Percentiles rank a stretch among this genome's conserved stretches.
Evolutionary conservation across 2,113 vertebrate genomes (phyloP).

Genomic region (Pteropus alecto): DNA sequence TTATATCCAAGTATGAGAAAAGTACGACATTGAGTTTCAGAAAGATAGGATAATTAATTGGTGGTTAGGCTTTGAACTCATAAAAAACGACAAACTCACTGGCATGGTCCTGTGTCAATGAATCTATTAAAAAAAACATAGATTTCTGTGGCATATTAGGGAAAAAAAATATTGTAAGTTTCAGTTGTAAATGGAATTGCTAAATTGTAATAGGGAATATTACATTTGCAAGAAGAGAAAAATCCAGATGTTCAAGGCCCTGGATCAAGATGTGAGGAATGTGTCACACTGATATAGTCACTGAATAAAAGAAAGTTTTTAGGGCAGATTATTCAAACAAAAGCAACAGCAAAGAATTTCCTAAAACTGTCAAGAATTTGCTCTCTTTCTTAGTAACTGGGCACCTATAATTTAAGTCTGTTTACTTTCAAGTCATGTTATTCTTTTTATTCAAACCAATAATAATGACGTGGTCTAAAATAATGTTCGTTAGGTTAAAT

Average conservation of each 20-base stretch:
- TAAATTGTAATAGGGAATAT: not conserved
- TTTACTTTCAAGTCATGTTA: not conserved
- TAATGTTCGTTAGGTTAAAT: not conserved
- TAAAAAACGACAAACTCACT: not conserved
- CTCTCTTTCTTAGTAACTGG: not conserved
- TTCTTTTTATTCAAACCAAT: not conserved
- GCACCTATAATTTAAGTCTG: not conserved
- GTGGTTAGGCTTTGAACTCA: not conserved
- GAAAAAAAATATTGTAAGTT: not conserved
- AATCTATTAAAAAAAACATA: not conserved
- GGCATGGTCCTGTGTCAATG: not conserved
- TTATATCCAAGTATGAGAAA: not conserved
- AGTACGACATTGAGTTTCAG: not conserved
- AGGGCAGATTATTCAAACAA: not conserved
- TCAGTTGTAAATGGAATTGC: not conserved
- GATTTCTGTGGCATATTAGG: not conserved
- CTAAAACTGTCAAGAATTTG: not conserved
- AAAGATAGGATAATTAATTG: not conserved
- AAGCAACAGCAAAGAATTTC: not conserved
- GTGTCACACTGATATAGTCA: not conserved
- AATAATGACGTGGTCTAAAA: not conserved
- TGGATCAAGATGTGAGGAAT: not conserved
- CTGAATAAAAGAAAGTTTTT: constrained; percentile 15
- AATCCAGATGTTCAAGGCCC: not conserved
- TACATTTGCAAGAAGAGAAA: not conserved